These are phyloP conservation scores for Athalia circularis DNA, from an alignment of 2,888 invertebrate genomes.

Conservation along the genomic window DNA sequence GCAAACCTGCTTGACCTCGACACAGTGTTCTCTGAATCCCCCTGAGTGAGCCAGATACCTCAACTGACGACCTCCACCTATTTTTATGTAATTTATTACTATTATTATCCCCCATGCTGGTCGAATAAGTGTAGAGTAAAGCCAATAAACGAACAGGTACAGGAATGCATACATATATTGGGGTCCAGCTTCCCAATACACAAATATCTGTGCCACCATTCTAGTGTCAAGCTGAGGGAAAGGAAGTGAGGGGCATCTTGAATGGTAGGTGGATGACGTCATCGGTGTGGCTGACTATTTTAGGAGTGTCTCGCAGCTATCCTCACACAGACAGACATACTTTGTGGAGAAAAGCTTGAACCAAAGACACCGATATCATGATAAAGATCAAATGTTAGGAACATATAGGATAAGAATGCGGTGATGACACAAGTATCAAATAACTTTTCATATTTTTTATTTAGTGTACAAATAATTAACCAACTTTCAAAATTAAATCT, in stretches of 20 bases:
- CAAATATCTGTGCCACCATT: slow-evolving; percentile 24
- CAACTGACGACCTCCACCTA: slow-evolving; percentile 46
- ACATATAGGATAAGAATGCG: slow-evolving; percentile 45
- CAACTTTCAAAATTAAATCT: slow-evolving; percentile 55
- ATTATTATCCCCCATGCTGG: slow-evolving; percentile 46
- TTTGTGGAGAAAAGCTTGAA: slow-evolving; percentile 26
- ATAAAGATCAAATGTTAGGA: background rate
- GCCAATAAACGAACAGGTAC: slow-evolving; percentile 43
- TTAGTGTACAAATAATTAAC: slow-evolving; percentile 71
- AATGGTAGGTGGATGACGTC: slow-evolving; percentile 68
- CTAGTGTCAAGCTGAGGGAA: slow-evolving; percentile 16
- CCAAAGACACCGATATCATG: slow-evolving; percentile 21
- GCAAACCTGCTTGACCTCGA: slow-evolving; percentile 46
- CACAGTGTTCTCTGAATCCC: slow-evolving; percentile 42
- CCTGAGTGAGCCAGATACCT: slow-evolving; percentile 46
- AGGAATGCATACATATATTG: slow-evolving; percentile 29
- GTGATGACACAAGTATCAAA: slow-evolving; percentile 57
- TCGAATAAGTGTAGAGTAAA: slow-evolving; percentile 29
- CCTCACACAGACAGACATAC: slow-evolving; percentile 27
- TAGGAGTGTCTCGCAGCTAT: slow-evolving; percentile 65
- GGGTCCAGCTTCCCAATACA: slow-evolving; percentile 35
- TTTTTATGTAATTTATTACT: slow-evolving; percentile 47
- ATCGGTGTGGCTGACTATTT: slow-evolving; percentile 69
- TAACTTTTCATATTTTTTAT: slow-evolving; percentile 66
- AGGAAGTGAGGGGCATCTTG: slow-evolving; percentile 51